Base-by-base conservation (phyloP, 2,113 vertebrate genomes). In the Piprites chloris region DNA sequence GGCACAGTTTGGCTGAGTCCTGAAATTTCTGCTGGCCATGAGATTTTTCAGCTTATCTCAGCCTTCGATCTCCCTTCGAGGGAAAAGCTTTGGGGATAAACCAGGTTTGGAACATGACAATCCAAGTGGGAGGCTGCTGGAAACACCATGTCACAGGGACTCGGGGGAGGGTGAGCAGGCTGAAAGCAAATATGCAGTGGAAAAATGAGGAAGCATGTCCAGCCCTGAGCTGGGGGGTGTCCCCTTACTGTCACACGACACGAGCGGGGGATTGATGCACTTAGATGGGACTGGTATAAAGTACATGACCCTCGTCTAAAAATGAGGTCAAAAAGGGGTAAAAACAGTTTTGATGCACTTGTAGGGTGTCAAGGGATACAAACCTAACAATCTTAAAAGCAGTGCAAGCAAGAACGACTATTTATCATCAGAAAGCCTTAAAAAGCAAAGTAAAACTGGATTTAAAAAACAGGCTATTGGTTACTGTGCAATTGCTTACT, bases 241-340 rank as follows among this genome's bases (percentile, higher is more conserved):
- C 87, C 79, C 28, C 82, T 96, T 94, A 85, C 87, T 35, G 86
- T 14, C 23, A 94, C 74, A 52, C 0, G 7, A 85, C 37, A 62
- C 26, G 4, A 5, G 27, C 0, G 1, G 9, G 58, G 23, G 62
- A 91, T 0, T 37, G 61, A 79, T n/a, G 58, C 6, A 27, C 67
- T 72, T 8, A 17, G n/a, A 26, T 68, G 44, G 2, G 30, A 63
- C 55, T 14, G 72, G 53, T 42, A 30, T 5, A 62, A 1, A 4
- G 66, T 11, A 39, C 46, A 11, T 0, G 1, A 47, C 0, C 3
- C 3, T 0, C 1, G 15, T 30, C 49, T 27, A 20, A 67, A 87
- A 89, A 83, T 18, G 3, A 19, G 85, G 50, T 33, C 47, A 85
- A 59, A 87, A 96, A 63, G 23, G 52, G 59, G n/a, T 14, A 58